These are phyloP conservation scores for Theonella swinhoei DNA, from an alignment of 37 sponge, comb jelly and placozoan genomes.

Conservation along the genomic window DNA sequence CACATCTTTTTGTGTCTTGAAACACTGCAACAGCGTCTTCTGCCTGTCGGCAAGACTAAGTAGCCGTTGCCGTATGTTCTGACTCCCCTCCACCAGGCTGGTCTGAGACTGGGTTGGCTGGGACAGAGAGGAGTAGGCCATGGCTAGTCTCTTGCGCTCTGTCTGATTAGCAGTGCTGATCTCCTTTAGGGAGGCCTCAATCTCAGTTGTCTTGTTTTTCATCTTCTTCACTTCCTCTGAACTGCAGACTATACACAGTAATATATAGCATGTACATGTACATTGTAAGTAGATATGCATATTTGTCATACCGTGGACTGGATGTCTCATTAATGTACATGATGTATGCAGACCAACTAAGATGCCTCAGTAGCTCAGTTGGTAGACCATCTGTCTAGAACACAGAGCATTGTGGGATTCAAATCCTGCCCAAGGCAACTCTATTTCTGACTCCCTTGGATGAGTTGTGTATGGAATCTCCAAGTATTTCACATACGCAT, in stretches of 20 bases:
- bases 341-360: too few relatives aligned
- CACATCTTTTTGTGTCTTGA: constrained; percentile 58
- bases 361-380: too few relatives aligned
- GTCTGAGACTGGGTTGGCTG: neutral
- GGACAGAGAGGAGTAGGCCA: neutral
- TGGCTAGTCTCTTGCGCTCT: constrained; percentile 39
- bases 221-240: neutral
- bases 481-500: too few relatives aligned
- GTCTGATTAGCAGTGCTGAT: constrained; percentile 31
- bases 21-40: constrained; percentile 41
- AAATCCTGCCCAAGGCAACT: too few relatives aligned
- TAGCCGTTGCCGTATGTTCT: constrained; percentile 29
- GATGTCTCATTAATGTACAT: too few relatives aligned
- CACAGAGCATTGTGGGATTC: too few relatives aligned
- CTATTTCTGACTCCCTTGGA: too few relatives aligned
- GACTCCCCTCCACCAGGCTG: neutral
- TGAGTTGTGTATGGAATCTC: too few relatives aligned
- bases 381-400: too few relatives aligned
- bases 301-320: too few relatives aligned
- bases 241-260: neutral
- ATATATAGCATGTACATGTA: too few relatives aligned
- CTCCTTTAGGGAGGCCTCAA: constrained; percentile 20
- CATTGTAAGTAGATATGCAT: too few relatives aligned
- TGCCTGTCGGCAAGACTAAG: constrained; percentile 17
- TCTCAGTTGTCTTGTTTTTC: neutral